A percentile compares a stretch with the other conserved stretches of the same genome.
Conservation (phyloP, 2,113 vertebrate genomes). For the Tragelaphus scriptus region DNA sequence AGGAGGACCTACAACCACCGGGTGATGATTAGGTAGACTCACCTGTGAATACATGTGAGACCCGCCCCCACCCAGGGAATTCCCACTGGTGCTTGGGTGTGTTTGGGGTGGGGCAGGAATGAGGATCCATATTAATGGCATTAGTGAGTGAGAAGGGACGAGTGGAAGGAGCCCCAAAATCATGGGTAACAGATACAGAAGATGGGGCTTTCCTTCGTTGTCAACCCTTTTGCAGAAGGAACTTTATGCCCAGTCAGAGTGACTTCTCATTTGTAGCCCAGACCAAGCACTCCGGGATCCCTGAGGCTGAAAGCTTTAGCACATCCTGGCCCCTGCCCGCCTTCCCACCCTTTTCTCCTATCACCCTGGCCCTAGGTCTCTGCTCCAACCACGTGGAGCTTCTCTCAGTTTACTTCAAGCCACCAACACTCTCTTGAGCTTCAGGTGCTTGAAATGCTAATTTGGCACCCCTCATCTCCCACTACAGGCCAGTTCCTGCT, state of each 20-base stretch:
- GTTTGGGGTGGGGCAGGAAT: accelerated
- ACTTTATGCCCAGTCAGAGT: not conserved
- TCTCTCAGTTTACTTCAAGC: not conserved
- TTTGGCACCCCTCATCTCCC: not conserved
- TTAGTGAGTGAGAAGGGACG: not conserved
- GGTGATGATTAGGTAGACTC: not conserved
- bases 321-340: not conserved
- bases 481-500: not conserved
- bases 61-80: too few species aligned
- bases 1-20: not conserved
- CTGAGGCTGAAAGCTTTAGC: not conserved
- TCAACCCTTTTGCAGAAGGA: not conserved
- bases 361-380: not conserved
- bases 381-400: not conserved
- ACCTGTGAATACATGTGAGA: not conserved
- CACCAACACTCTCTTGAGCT: not conserved
- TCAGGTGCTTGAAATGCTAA: not conserved
- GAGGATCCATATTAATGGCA: not conserved
- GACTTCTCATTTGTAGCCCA: not conserved
- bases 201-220: not conserved
- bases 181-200: not conserved
- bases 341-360: not conserved
- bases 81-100: not conserved
- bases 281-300: not conserved
- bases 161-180: not conserved